Evolutionary conservation across 2,888 invertebrate genomes (phyloP), one percentile per base, ranked within the genome.

Genomic region (Drosophila prostipennis): DNA sequence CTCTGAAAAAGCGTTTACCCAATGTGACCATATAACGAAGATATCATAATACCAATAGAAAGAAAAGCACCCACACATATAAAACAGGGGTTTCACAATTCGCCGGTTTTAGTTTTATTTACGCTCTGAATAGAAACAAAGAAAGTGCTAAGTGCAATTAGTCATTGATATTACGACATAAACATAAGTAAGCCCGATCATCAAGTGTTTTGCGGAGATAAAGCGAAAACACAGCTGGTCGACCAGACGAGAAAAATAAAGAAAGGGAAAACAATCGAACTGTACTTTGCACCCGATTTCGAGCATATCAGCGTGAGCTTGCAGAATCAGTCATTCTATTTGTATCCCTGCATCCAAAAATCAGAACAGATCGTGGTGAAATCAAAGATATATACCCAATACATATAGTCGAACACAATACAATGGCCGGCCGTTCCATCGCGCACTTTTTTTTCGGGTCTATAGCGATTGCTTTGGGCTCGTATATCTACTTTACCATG

Each of bases 371-470:
- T 4, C 32, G 23, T 84, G 77, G 75, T 81, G 82, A 79, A 85
- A 79, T 79, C 54, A 6, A 32, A 49, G 32, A 72, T 19, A 19
- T 78, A 73, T 19, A 40, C 14, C 0, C 10, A 7, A 65, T 13
- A 23, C 14, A 46, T 29, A 46, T 5, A 42, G 5, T 1, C 2
- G 69, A 67, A 23, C 16, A 57, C 16, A 23, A 3, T 4, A 23
- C 23, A 57, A 87, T 82, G 81, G 77, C 82, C 56, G 79, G 85
- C 36, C 82, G 87, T 26, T 72, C 89, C 43, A 67, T 91, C 37
- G 53, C 82, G 26, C 91, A 91, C 45, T 90, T 91, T 63, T 48
- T 89, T 42, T 49, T 91, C 57, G 91, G 91, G 64, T 89, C 91
- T 23, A 65, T 91, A 68, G 89, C 88, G n/a, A 81, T 89, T 32